Base-by-base conservation (phyloP, 2,888 invertebrate species). In the Bedellia somnulentella region DNA sequence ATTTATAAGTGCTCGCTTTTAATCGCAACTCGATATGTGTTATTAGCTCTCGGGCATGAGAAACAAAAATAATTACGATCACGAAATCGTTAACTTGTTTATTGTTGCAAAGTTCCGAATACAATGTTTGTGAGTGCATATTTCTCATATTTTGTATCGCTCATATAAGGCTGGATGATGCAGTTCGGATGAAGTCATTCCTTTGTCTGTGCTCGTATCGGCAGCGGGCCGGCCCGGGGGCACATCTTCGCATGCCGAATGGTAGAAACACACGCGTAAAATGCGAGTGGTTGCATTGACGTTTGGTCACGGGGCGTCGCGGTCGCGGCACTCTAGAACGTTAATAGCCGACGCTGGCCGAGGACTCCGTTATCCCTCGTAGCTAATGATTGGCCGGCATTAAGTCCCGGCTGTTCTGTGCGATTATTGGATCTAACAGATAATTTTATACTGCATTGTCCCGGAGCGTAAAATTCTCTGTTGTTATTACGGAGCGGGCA, bases 371-470 rank as follows among this genome's bases (percentile, higher is more conserved):
- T 73, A 73, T 68, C 59, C 73, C 70, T 73, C 58, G 66, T 71
- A 70, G 73, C 66, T 76, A 75, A 76, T 76, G 75, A 76, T 75
- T 73, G 75, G 63, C 71, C 63, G 59, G 70, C 70, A 76, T 76
- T 71, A 75, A 67, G 64, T 62, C 67, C 54, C 55, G 66, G 51
- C 70, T 60, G 71, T 68, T 66, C 66, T 58, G 59, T 68, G 68
- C 71, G 73, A 75, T 75, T 73, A 75, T 73, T 75, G 75, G 75
- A 70, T 73, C 75, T 71, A 73, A 70, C 73, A 70, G 75, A 73
- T 75, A 73, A 75, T 75, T 75, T 73, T 70, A 73, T 68, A 70
- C 71, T 62, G 71, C 62, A 75, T 73, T 75, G 75, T 75, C 75
- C 75, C 50, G 70, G 67, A 75, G 75, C 73, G 73, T 68, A 71